Base-by-base conservation (phyloP, 2,113 vertebrate genomes). In the Meriones unguiculatus region DNA sequence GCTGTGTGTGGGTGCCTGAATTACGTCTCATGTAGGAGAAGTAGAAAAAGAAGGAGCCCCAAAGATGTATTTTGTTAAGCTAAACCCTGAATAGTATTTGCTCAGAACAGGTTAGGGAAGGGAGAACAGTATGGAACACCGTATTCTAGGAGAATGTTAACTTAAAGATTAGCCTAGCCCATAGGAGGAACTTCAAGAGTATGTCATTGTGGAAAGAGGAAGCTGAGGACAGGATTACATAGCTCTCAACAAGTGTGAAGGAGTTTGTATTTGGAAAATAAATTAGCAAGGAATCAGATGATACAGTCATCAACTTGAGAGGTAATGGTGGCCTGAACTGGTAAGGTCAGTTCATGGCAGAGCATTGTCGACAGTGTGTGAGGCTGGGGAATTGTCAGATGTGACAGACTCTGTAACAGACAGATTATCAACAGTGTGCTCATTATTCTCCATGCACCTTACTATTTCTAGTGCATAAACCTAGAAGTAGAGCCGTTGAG, bases 401-500 rank as follows among this genome's bases (percentile, higher is more conserved):
- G 35, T 17, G 76, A 72, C 41, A 5, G 7, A 73, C 7, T 41
- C 89, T 87, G 50, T 62, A 77, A 89, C 64, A 46, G 67, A 81
- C 75, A 25, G 57, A 78, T 7, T 17, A 25, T 52, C 69, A 75
- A 50, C n/a, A 50, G 2, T 73, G 20, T 50, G 10, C 35, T 57
- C 20, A 64, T 70, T 91, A 73, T 59, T 91, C 28, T 52, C 78
- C 32, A 28, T 50, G 46, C n/a, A 67, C 90, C 69, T 93, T 38
- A 3, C 65, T 75, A 20, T 75, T 95, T 97, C 70, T 91, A 91
- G 84, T 50, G 72, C 67, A 35, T 73, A 73, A 91, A 89, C 10
- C 22, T 97, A 65, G n/a, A 94, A 87, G 65, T 90, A 12, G 72
- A 76, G 90, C 94, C 80, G 80, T 64, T 65, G 50, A 93, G 50